A percentile compares a stretch with the other conserved stretches of the same genome.
These are phyloP conservation scores for Oryctes rhinoceros DNA, from an alignment of 1,140 invertebrate genomes.

Conservation along the genomic window DNA sequence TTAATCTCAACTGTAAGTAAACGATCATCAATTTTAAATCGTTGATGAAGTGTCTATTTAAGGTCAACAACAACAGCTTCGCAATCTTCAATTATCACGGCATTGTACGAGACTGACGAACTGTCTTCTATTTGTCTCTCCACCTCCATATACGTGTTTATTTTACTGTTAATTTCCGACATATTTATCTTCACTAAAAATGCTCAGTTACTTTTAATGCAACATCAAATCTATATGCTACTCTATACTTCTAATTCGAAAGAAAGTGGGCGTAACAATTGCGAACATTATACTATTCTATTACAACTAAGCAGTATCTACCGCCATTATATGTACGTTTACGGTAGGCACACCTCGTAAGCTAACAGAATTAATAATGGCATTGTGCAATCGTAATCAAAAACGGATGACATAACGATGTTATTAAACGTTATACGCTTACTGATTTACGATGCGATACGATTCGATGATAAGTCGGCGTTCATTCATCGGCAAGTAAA, in stretches of 20 bases:
- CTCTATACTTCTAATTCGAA: neutral
- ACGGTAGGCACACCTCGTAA: conserved; percentile 1
- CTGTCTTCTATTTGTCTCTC: neutral
- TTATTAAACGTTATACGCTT: conserved; percentile 19
- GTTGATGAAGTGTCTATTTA: no score
- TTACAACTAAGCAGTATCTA: conserved; percentile 6
- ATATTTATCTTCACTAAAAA: neutral
- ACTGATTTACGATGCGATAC: conserved; percentile 1
- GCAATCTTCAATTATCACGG: no score
- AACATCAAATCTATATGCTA: neutral
- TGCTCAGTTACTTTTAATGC: neutral
- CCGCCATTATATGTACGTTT: neutral
- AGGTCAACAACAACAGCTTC: no score
- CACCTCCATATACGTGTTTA: neutral
- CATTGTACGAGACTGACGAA: neutral
- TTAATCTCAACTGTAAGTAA: no score
- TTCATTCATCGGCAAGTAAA: conserved; percentile 11
- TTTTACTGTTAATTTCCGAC: neutral
- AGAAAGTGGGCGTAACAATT: conserved; percentile 1
- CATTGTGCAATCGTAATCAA: conserved; percentile 6
- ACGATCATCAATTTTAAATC: no score
- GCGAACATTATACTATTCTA: neutral
- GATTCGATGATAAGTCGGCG: neutral
- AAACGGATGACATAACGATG: conserved; percentile 13
- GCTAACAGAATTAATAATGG: conserved; percentile 18